Evolutionary conservation across 2,888 invertebrate genomes (phyloP).

Genomic region (Flexamia atlantica): DNA sequence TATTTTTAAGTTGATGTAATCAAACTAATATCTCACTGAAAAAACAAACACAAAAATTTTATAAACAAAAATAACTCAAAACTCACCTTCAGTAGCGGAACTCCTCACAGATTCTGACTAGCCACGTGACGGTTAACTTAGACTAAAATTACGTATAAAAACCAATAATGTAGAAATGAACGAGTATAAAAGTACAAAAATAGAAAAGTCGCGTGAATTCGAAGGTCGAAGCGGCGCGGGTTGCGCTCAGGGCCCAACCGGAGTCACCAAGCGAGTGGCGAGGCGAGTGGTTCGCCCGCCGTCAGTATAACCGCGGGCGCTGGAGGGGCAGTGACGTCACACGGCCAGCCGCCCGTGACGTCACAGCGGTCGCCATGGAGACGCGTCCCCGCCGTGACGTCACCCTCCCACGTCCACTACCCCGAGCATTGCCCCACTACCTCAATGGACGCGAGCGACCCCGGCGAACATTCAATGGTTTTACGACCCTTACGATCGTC

Average conservation of each 20-base stretch:
- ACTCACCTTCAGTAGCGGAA: slow-evolving; percentile 38
- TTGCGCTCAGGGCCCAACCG: slow-evolving; percentile 7
- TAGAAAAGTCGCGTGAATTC: slow-evolving; percentile 37
- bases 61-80: background rate
- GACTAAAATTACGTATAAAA: slow-evolving; percentile 50
- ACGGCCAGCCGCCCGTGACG: background rate
- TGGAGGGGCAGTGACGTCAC: slow-evolving; percentile 36
- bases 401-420: slow-evolving; percentile 18
- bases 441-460: background rate
- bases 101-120: slow-evolving; percentile 29
- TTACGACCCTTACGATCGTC: slow-evolving; percentile 14
- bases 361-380: slow-evolving; percentile 29
- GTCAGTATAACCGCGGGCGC: background rate
- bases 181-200: slow-evolving; percentile 52
- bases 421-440: slow-evolving; percentile 24
- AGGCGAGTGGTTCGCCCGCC: background rate
- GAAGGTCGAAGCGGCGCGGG: background rate
- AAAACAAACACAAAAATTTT: background rate
- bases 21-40: too few relatives aligned
- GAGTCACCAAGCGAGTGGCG: slow-evolving; percentile 17
- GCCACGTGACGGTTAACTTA: slow-evolving; percentile 15
- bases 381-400: slow-evolving; percentile 40
- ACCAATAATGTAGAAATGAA: slow-evolving; percentile 45
- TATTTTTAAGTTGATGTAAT: too few relatives aligned
- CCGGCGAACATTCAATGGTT: background rate